A percentile compares a stretch with the other conserved stretches of the same genome.
These are phyloP conservation scores for Cecropterus lyciades DNA, from an alignment of 1,140 invertebrate genomes.

Conservation along the genomic window DNA sequence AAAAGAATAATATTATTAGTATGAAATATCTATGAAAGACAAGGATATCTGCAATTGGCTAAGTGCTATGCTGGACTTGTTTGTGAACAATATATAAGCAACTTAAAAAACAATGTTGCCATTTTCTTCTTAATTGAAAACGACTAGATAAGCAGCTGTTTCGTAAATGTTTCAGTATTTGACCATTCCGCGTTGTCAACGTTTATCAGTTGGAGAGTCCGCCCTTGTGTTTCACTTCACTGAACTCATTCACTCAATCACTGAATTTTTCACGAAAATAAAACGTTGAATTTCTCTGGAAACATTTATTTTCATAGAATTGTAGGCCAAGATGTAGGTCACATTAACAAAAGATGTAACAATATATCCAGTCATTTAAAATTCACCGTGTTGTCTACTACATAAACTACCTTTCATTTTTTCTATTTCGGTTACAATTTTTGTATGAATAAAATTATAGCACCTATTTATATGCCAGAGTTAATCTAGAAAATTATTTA, in stretches of 20 bases:
- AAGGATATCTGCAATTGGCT: no score
- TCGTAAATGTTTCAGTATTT: neutral
- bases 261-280: neutral
- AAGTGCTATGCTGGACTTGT: no score
- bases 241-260: slow-evolving; percentile 5
- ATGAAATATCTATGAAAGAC: no score
- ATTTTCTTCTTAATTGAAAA: neutral
- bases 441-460: no score
- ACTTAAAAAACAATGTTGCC: neutral
- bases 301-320: neutral
- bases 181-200: neutral
- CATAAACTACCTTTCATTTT: no score
- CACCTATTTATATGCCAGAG: no score
- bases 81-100: no score
- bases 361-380: no score
- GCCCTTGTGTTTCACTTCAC: neutral
- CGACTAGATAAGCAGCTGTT: slow-evolving; percentile 1
- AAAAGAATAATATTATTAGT: no score
- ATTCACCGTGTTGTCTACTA: no score
- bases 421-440: no score
- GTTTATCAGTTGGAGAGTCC: neutral
- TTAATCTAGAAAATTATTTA: no score
- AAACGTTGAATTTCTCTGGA: neutral
- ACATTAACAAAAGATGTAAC: neutral
- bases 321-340: neutral